These are phyloP conservation scores for Aythya baeri DNA, from an alignment of 2,113 vertebrate species.

Conservation along the genomic window DNA sequence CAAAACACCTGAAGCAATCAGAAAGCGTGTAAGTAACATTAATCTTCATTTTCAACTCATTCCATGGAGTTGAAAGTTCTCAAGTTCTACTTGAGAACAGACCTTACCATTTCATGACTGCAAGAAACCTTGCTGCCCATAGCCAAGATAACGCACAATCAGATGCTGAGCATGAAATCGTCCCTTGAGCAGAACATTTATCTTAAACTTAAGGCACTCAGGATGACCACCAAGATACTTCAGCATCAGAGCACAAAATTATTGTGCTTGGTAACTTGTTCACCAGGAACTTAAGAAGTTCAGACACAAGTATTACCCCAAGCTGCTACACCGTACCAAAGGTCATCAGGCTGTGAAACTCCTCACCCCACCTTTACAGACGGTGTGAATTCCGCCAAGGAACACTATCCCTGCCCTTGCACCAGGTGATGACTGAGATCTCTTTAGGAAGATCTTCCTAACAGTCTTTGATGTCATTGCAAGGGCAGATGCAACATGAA, in stretches of 20 bases:
- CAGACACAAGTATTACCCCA: neutral
- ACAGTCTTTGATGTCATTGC: neutral
- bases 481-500: neutral
- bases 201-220: neutral
- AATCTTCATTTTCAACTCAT: neutral
- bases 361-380: neutral
- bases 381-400: neutral
- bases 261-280: neutral
- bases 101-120: neutral
- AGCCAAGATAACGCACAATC: neutral
- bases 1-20: neutral
- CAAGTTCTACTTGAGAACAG: neutral
- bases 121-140: neutral
- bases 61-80: too few species aligned
- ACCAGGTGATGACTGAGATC: neutral
- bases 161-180: neutral
- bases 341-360: neutral
- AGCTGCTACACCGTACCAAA: neutral
- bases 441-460: neutral
- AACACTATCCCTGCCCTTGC: neutral
- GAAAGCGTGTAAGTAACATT: neutral
- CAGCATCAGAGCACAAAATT: neutral
- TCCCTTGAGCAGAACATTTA: neutral
- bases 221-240: neutral
- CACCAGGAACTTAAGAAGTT: neutral